Conservation (phyloP, 2,888 invertebrate species). For the Acanthosepion esculentum region DNA sequence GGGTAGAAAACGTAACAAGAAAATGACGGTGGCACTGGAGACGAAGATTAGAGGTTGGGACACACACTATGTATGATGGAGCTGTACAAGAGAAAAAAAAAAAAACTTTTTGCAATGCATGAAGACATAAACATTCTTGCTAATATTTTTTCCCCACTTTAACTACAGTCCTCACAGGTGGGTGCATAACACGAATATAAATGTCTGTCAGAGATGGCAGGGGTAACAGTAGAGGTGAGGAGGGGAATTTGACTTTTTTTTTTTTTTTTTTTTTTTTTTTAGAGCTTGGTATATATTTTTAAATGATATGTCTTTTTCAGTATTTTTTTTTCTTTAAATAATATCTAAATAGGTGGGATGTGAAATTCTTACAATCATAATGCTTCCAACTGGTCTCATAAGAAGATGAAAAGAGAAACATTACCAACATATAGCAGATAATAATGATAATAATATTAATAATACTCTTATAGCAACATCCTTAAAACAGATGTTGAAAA, state of each 20-base stretch:
- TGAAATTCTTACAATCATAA: conserved; percentile 38
- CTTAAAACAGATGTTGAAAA: not conserved
- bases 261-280: not conserved
- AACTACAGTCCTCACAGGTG: not conserved
- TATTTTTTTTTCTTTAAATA: not conserved
- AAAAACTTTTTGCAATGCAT: not conserved
- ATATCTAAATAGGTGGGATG: conserved; percentile 36
- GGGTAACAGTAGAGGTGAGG: not conserved
- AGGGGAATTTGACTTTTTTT: not conserved
- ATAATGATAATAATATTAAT: not conserved
- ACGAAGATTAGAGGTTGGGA: not conserved
- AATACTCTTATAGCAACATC: not conserved
- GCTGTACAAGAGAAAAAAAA: not conserved
- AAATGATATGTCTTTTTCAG: not conserved
- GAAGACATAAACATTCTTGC: not conserved
- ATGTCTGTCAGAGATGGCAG: not conserved
- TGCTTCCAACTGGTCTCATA: not conserved
- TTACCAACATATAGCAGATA: not conserved
- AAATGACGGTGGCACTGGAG: not conserved
- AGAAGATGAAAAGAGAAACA: not conserved
- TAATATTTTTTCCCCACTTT: not conserved
- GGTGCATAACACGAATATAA: conserved; percentile 21
- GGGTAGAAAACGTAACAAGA: not conserved
- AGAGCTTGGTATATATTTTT: not conserved
- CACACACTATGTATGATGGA: not conserved